These are phyloP conservation scores for Chrysolina oricalcia DNA, from an alignment of 2,888 invertebrate species.

Conservation along the genomic window DNA sequence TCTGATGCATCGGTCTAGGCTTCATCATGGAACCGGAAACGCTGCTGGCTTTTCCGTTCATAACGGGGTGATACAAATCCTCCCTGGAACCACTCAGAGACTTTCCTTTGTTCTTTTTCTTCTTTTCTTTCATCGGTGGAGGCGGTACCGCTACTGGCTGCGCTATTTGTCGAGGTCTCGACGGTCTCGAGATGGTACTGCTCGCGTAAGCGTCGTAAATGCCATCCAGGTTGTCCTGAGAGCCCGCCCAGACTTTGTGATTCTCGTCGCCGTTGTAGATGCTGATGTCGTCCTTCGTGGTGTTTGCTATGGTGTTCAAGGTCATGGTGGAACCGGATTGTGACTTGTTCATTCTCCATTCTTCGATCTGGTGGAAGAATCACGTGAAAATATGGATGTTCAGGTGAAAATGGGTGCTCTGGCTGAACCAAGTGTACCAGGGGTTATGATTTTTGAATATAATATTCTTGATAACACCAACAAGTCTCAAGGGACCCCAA, in stretches of 20 bases:
- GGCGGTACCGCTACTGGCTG: slow-evolving; percentile 87
- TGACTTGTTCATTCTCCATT: slow-evolving; percentile 75
- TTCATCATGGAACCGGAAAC: slow-evolving; percentile 72
- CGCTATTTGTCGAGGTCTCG: slow-evolving; percentile 87
- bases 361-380: slow-evolving; percentile 69
- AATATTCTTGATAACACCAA: no score
- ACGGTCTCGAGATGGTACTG: slow-evolving; percentile 78
- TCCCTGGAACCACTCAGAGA: slow-evolving; percentile 68
- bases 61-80: slow-evolving; percentile 75
- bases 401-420: neutral
- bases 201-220: slow-evolving; percentile 81
- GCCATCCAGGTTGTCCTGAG: slow-evolving; percentile 82
- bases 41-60: slow-evolving; percentile 73
- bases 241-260: slow-evolving; percentile 93
- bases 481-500: no score
- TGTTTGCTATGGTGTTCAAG: slow-evolving; percentile 75
- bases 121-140: slow-evolving; percentile 81
- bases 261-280: slow-evolving; percentile 94
- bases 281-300: slow-evolving; percentile 83
- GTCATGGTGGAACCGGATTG: slow-evolving; percentile 77
- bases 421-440: no score
- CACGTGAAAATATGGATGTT: no score
- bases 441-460: no score
- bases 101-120: slow-evolving; percentile 76
- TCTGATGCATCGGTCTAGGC: slow-evolving; percentile 60